Evolutionary conservation across 37 sponge, comb jelly and placozoan species (phyloP), one percentile per base, ranked within the genome.

Genomic region (Aplysina aerophoba): DNA sequence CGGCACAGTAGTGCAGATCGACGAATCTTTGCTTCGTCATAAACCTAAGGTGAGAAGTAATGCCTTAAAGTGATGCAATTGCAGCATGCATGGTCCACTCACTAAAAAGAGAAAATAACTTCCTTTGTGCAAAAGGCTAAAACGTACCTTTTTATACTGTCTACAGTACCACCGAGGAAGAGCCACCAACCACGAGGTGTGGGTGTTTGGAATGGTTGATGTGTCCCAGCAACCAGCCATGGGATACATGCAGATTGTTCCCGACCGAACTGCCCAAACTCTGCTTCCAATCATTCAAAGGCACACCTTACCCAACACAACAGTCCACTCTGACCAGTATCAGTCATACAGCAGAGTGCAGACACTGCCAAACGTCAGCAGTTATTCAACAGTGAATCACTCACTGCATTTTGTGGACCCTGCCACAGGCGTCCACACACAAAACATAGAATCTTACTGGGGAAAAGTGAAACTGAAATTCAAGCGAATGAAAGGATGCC

Each of bases 141-240:
- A n/a, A n/a, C n/a, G n/a, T n/a, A n/a, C n/a, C n/a, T n/a, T n/a
- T n/a, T n/a, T n/a, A n/a, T n/a, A n/a, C n/a, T n/a, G n/a, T n/a
- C n/a, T 73, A 38, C 33, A 91, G 88, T 39, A 88, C 71, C 83
- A 85, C 79, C 59, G 83, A 61, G 92, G 88, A 41, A 53, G 92
- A 57, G 59, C 83, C 0, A 65, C 92, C 38, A 72, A 35, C 0
- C 20, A 54, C 16, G 85, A 87, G 38, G 28, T 82, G 14, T 94
- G 89, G 94, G 94, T 91, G 59, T 94, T 94, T 66, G 87, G 91
- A 0, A 82, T 91, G 87, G 86, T 88, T 15, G 89, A 91, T 44
- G 81, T 81, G 31, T 64, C 75, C 2, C 53, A 22, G 6, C 14
- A 30, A 8, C 89, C 89, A 22, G 83, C 87, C 8, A 39, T 85